phyloP scores from a whole-genome alignment of 2,888 invertebrate species.

The Ditula angustiorana region DNA sequence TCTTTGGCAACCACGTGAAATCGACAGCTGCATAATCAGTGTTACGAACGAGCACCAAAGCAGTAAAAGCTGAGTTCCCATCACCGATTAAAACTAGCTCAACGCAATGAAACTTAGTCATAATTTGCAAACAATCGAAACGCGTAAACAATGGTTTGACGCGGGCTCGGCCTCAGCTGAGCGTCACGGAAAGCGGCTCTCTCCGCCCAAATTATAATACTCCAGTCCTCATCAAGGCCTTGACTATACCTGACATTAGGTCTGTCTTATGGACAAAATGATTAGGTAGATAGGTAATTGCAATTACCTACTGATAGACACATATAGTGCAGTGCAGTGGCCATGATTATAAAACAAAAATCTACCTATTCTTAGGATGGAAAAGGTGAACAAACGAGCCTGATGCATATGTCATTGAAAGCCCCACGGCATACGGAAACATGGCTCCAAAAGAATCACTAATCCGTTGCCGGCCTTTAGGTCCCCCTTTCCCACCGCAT shows the following conservation, averaged over 20 bases:
- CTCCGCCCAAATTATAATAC: slow-evolving; percentile 62
- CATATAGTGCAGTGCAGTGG: too few species aligned
- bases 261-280: not conserved
- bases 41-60: slow-evolving; percentile 2
- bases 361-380: too few species aligned
- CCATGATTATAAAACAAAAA: too few species aligned
- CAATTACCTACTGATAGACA: not conserved
- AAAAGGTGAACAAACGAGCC: too few species aligned
- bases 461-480: too few species aligned
- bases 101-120: slow-evolving; percentile 18
- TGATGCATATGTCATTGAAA: too few species aligned
- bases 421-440: too few species aligned
- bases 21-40: slow-evolving; percentile 8
- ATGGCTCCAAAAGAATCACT: too few species aligned
- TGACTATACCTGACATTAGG: not conserved
- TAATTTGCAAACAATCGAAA: slow-evolving; percentile 22
- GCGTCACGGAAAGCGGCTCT: slow-evolving; percentile 58
- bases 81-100: slow-evolving; percentile 16
- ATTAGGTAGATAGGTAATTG: too few species aligned
- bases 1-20: not conserved
- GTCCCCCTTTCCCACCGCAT: too few species aligned
- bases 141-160: slow-evolving; percentile 49
- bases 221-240: slow-evolving; percentile 1
- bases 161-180: slow-evolving; percentile 45
- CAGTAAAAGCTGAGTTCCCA: slow-evolving; percentile 17